Evolutionary conservation across 2,797 vertebrate species (phyloP), one percentile per base, ranked within the genome.

Genomic region (Phrynocephalus vlangalii): DNA sequence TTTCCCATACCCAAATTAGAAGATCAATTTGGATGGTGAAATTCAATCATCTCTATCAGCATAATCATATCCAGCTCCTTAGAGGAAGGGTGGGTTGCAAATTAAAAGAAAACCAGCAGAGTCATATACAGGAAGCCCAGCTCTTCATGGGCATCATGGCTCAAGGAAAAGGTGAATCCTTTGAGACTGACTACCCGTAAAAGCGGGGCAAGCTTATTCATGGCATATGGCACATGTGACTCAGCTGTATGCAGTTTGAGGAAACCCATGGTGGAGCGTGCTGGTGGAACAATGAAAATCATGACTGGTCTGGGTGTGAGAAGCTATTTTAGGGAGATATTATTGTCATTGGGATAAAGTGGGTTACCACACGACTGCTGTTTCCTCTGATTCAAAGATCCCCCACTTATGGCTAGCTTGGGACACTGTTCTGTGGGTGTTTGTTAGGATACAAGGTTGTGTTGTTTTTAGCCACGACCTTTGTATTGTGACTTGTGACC

Each of bases 381-480:
- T 80, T 81, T 90, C 76, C 76, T 84, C 26, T 66, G 48, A 20
- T 38, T 84, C 9, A 79, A 48, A 66, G 68, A 66, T 76, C 84
- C 8, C 48, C 86, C 70, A 33, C 77, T n/a, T 38, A 20, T 84
- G 48, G 52, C n/a, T 66, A 72, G 72, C 15, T 75, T 79, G 67
- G 52, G 38, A 76, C 20, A 70, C 60, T 20, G 13, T 56, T 48
- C 8, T 44, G n/a, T 22, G 10, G 5, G 16, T 1, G 15, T 63
- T 63, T 63, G 60, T n/a, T 16, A 18, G 16, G 33, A 73, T 15
- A 30, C 9, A 6, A 44, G 48, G 0, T 1, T 33, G n/a, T 5
- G 67, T 2, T 33, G 44, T 30, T 33, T 60, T 78, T 48, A 63
- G 1, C n/a, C 75, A 66, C 26, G 5, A 38, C 50, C 78, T 33